Conservation (phyloP, 2,888 invertebrate species). For the Nebria salina region DNA sequence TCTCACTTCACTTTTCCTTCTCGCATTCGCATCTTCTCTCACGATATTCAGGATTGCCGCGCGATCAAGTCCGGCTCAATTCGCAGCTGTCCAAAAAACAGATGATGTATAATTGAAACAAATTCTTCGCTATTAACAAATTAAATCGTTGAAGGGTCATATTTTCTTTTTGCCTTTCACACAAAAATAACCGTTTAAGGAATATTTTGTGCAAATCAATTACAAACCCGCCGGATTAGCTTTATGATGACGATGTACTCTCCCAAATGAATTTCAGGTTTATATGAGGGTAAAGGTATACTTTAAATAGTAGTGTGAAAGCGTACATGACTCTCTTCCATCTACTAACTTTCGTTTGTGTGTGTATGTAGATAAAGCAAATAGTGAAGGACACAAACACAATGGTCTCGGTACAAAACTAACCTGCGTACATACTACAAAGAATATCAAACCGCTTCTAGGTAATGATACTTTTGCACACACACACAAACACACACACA, state of each 20-base stretch:
- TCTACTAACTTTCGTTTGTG: neutral
- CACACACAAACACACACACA: neutral
- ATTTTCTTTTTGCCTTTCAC: no score
- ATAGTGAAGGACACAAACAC: neutral
- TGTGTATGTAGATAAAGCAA: neutral
- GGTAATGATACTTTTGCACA: neutral
- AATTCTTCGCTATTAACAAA: neutral
- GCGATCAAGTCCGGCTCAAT: neutral
- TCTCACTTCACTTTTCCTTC: neutral
- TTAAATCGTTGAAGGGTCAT: no score
- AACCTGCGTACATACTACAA: neutral
- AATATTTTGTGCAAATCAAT: neutral
- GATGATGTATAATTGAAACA: neutral
- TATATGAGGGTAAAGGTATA: neutral
- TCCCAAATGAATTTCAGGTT: neutral
- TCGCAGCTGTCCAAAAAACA: neutral
- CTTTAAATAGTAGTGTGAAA: neutral
- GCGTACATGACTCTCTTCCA: neutral
- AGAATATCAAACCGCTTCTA: neutral
- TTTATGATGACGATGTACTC: neutral
- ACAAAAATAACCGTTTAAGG: neutral
- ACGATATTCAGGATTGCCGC: neutral
- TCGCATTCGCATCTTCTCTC: neutral
- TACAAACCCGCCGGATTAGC: neutral
- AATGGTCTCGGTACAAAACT: neutral